Percentiles rank a stretch among this genome's conserved stretches.
phyloP scores from a whole-genome alignment of 2,113 vertebrate species.

The Diglossa brunneiventris region DNA sequence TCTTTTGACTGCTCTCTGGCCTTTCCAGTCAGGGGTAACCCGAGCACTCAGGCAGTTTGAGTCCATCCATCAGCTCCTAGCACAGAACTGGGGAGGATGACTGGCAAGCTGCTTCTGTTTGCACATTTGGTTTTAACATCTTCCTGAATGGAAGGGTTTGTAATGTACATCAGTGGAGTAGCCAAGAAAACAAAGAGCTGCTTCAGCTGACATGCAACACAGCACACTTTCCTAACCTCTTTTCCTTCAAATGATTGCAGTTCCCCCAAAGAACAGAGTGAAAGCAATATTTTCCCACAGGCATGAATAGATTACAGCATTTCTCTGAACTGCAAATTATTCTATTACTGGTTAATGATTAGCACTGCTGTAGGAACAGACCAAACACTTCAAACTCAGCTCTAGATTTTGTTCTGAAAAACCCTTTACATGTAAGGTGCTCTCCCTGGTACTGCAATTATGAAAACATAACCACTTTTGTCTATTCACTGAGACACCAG shows the following conservation, averaged over 20 bases:
- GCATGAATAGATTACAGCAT: not conserved
- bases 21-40: not conserved
- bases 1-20: not conserved
- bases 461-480: not conserved
- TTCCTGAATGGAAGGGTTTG: not conserved
- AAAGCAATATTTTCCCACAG: not conserved
- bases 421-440: not conserved
- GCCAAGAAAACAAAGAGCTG: not conserved
- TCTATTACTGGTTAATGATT: not conserved
- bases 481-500: not conserved
- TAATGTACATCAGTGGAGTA: not conserved
- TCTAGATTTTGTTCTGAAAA: not conserved
- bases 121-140: not conserved
- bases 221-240: not conserved
- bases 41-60: accelerated
- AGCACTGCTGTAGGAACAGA: not conserved
- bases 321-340: not conserved
- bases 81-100: accelerated
- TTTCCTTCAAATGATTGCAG: not conserved
- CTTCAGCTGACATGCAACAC: not conserved
- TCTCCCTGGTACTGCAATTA: not conserved
- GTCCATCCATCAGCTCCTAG: not conserved
- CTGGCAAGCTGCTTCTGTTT: not conserved
- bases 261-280: not conserved
- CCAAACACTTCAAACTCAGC: not conserved